A percentile compares a stretch with the other conserved stretches of the same genome.
Evolutionary conservation across 2,797 vertebrate species (phyloP).

Genomic region (Paratrypauchen microcephalus): DNA sequence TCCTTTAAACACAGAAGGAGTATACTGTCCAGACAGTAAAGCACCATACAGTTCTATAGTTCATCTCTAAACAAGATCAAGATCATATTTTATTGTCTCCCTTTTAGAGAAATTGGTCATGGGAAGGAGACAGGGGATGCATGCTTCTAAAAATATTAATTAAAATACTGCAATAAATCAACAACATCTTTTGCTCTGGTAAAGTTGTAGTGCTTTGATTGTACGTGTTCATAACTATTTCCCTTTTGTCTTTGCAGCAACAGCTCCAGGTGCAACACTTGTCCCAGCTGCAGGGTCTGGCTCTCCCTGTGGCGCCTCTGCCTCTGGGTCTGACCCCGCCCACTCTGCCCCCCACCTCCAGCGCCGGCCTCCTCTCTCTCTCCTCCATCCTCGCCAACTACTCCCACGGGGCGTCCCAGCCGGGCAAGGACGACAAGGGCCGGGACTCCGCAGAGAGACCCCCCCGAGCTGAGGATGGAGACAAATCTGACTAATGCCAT

Average conservation of each 20-base stretch:
- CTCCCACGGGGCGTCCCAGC: constrained; percentile 86
- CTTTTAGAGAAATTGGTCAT: too few species aligned
- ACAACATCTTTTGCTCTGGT: too few species aligned
- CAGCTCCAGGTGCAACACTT: constrained; percentile 99
- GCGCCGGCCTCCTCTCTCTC: constrained; percentile 91
- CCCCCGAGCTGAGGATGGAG: constrained; percentile 87
- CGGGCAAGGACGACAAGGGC: constrained; percentile 94
- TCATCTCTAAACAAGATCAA: background rate
- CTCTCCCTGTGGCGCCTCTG: constrained; percentile 90
- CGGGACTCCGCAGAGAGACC: constrained; percentile 79
- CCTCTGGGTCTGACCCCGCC: constrained; percentile 92
- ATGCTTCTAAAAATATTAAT: too few species aligned
- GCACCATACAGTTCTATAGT: background rate
- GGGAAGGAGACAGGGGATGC: too few species aligned
- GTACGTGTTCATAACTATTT: background rate
- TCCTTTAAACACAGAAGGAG: background rate
- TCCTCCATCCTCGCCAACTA: constrained; percentile 91
- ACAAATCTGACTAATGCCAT: constrained; percentile 88
- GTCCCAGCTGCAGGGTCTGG: constrained; percentile 96
- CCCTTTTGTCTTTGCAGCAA: constrained; percentile 79
- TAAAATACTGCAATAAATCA: too few species aligned
- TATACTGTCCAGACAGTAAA: background rate
- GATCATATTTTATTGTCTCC: too few species aligned
- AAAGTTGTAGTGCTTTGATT: too few species aligned
- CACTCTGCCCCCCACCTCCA: constrained; percentile 86